A percentile compares a stretch with the other conserved stretches of the same genome.
phyloP scores from a whole-genome alignment of 1,140 invertebrate genomes.

The Orius insidiosus region DNA sequence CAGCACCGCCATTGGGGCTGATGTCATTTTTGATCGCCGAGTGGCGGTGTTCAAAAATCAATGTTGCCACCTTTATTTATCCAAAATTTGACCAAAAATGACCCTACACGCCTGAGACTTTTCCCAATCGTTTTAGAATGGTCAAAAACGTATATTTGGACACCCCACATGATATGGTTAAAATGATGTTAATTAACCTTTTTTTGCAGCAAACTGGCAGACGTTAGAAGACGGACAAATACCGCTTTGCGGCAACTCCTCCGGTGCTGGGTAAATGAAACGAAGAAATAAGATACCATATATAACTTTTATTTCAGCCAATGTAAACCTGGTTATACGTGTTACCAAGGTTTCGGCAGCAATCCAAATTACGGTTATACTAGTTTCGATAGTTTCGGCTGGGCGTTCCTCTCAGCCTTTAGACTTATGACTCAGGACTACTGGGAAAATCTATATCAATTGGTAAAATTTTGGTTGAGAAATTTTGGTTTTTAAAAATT shows the following conservation, averaged over 20 bases:
- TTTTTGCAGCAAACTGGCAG: conserved; percentile 56
- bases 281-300: neutral
- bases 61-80: too few relatives aligned
- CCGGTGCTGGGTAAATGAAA: conserved; percentile 59
- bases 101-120: too few relatives aligned
- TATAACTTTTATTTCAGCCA: conserved; percentile 41
- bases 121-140: too few relatives aligned
- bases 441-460: conserved; percentile 96
- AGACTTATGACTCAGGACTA: conserved; percentile 96
- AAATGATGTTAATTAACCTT: too few relatives aligned
- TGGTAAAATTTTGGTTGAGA: conserved; percentile 42
- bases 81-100: too few relatives aligned
- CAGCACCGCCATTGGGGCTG: too few relatives aligned
- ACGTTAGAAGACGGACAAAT: conserved; percentile 40
- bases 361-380: conserved; percentile 97
- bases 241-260: conserved; percentile 74
- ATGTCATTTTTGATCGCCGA: too few relatives aligned
- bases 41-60: too few relatives aligned
- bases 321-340: conserved; percentile 71
- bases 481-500: neutral
- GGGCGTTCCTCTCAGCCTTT: conserved; percentile 91
- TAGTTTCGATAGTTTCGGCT: conserved; percentile 94
- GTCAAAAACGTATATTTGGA: too few relatives aligned
- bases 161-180: too few relatives aligned
- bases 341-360: conserved; percentile 77